Evolutionary conservation across 2,113 vertebrate species (phyloP).

Genomic region (Chloebia gouldiae): DNA sequence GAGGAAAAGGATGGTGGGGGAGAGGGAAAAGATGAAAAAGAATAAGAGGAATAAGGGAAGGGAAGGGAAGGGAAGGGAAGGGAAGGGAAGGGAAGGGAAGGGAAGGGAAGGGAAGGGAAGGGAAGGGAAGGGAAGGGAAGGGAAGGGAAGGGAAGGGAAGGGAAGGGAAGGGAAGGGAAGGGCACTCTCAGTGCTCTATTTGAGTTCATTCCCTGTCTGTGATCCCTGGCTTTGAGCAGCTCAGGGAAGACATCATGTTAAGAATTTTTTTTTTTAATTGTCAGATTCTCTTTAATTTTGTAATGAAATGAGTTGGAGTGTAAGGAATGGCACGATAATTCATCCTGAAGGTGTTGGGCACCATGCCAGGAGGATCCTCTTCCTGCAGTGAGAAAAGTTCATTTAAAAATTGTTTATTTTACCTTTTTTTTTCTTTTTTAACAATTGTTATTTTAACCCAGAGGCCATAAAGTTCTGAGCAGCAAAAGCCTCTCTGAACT

Average conservation of each 20-base stretch:
- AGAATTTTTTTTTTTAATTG: neutral
- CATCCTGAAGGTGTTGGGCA: slow-evolving; percentile 11
- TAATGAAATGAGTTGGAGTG: neutral
- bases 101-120: too few relatives aligned
- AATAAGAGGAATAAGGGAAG: too few relatives aligned
- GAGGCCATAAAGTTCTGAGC: neutral
- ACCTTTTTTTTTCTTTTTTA: neutral
- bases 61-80: too few relatives aligned
- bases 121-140: neutral
- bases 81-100: too few relatives aligned
- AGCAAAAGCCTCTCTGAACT: rapidly evolving
- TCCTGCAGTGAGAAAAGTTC: neutral
- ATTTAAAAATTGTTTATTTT: slow-evolving; percentile 7
- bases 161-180: neutral
- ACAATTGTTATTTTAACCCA: neutral
- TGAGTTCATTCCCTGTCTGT: neutral
- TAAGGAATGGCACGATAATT: neutral
- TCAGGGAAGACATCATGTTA: neutral
- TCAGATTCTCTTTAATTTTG: slow-evolving; percentile 34
- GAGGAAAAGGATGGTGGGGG: too few relatives aligned
- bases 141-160: neutral
- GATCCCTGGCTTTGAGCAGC: neutral
- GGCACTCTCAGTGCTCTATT: rapidly evolving
- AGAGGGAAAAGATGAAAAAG: too few relatives aligned
- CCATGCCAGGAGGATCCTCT: neutral